Evolutionary conservation across 2,113 vertebrate genomes (phyloP).

Genomic region (Cariama cristata): DNA sequence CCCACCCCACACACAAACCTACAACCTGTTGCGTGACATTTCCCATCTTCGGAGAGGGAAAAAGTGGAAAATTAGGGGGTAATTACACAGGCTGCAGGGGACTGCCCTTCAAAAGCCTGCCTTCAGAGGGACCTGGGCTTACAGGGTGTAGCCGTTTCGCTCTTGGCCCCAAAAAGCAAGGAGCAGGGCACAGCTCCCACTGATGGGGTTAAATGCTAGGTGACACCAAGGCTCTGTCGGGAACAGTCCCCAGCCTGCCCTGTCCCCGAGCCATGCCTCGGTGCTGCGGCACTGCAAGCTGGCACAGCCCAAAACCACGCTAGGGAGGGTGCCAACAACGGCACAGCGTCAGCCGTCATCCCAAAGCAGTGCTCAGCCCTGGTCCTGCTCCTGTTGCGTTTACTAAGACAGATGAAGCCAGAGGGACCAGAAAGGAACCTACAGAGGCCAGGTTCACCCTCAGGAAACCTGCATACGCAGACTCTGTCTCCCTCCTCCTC

Average conservation of each 20-base stretch:
- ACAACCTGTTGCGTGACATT: not conserved
- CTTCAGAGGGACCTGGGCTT: not conserved
- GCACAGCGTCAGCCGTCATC: fast-evolving
- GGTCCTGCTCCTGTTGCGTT: not conserved
- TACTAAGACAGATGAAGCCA: not conserved
- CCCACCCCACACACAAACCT: not conserved
- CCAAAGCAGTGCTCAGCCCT: not conserved
- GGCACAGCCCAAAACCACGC: not conserved
- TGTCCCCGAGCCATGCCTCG: not conserved
- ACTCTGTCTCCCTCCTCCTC: not conserved
- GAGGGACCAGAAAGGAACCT: not conserved
- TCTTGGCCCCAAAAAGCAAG: not conserved
- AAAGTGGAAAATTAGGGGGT: not conserved
- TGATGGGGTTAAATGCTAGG: fast-evolving
- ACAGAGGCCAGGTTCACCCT: not conserved
- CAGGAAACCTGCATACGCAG: not conserved
- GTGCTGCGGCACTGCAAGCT: not conserved
- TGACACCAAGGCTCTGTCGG: not conserved
- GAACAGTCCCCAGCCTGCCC: not conserved
- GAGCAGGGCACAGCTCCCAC: not conserved
- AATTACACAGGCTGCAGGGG: not conserved
- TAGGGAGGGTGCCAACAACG: not conserved
- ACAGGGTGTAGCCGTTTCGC: not conserved
- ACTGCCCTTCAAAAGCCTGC: not conserved
- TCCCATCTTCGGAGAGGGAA: not conserved